phyloP scores from a whole-genome alignment of 2,797 vertebrate genomes.

The Scolopax bukidnonensis region DNA sequence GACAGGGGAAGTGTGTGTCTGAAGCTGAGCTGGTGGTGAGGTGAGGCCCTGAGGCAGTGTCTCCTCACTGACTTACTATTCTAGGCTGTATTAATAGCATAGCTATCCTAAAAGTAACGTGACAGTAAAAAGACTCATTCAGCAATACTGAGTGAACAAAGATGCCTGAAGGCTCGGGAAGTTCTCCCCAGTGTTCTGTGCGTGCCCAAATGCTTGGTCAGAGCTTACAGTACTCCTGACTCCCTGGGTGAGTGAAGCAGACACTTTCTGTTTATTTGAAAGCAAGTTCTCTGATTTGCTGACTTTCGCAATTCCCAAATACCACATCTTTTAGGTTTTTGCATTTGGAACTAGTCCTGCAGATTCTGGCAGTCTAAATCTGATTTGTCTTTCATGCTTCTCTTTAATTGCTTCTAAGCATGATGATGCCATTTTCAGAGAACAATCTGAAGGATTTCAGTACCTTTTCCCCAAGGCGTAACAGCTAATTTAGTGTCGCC shows the following conservation, averaged over 20 bases:
- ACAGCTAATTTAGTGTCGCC: background rate
- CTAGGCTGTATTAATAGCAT: background rate
- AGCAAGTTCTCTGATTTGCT: background rate
- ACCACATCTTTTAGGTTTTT: background rate
- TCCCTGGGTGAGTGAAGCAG: background rate
- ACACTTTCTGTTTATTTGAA: background rate
- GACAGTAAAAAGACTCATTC: background rate
- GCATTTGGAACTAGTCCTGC: background rate
- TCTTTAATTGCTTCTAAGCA: background rate
- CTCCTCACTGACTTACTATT: background rate
- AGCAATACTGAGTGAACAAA: background rate
- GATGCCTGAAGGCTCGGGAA: background rate
- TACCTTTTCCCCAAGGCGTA: background rate
- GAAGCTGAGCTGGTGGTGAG: background rate
- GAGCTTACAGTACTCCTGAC: background rate
- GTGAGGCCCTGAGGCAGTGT: background rate
- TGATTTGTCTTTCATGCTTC: background rate
- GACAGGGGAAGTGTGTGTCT: background rate
- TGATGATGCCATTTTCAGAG: background rate
- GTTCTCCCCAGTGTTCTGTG: background rate
- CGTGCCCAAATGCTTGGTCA: accelerated
- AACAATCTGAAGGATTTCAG: background rate
- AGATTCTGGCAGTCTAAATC: conserved; percentile 12
- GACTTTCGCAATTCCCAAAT: background rate
- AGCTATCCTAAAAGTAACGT: background rate